phyloP scores from a whole-genome alignment of 2,888 invertebrate species.

The Clunio marinus region DNA sequence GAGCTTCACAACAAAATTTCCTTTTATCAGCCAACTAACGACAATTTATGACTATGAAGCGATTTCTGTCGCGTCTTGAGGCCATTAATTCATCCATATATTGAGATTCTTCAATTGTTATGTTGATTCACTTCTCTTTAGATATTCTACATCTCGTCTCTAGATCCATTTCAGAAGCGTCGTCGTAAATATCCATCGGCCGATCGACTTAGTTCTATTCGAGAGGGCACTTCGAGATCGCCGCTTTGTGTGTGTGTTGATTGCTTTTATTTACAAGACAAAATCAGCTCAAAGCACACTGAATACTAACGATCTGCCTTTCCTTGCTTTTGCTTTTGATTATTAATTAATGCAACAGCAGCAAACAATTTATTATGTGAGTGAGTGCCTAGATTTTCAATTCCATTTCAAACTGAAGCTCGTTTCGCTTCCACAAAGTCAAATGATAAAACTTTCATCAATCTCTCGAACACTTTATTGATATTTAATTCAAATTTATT shows the following conservation, averaged over 20 bases:
- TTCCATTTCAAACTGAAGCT: neutral
- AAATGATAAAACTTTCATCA: slow-evolving; percentile 1
- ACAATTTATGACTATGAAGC: neutral
- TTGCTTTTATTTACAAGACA: neutral
- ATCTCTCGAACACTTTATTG: slow-evolving; percentile 12
- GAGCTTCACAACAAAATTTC: too few relatives aligned
- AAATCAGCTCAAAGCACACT: neutral
- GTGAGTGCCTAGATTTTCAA: neutral
- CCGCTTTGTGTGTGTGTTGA: neutral
- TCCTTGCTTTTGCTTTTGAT: slow-evolving; percentile 2
- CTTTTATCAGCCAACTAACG: too few relatives aligned
- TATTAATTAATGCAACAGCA: slow-evolving; percentile 32
- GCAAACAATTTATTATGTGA: slow-evolving; percentile 35
- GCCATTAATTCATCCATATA: neutral
- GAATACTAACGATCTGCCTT: neutral
- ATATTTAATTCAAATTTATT: slow-evolving; percentile 33
- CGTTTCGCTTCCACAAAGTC: neutral
- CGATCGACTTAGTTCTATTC: too few relatives aligned
- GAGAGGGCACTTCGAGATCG: too few relatives aligned
- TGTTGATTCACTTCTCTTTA: slow-evolving; percentile 4
- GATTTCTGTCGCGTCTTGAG: slow-evolving; percentile 17
- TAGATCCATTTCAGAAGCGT: neutral
- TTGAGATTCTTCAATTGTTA: slow-evolving; percentile 18
- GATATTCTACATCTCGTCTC: neutral
- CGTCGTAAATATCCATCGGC: neutral